phyloP scores from a whole-genome alignment of 2,113 vertebrate genomes.

The Hiodon tergisus region DNA sequence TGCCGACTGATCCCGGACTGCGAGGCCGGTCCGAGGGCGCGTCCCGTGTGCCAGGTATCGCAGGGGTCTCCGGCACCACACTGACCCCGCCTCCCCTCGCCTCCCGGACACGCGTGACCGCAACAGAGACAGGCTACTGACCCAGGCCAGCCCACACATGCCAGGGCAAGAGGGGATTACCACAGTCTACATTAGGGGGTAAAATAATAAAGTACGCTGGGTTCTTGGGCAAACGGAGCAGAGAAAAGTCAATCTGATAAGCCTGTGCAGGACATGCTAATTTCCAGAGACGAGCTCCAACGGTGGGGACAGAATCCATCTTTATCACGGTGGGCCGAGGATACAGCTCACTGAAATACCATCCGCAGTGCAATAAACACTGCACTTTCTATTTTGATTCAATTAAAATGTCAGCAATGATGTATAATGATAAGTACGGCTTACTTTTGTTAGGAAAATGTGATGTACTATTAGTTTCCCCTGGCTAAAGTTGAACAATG shows the following conservation, averaged over 20 bases:
- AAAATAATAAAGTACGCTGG: neutral
- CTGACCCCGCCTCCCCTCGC: too few species aligned
- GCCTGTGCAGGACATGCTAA: neutral
- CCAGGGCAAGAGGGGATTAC: neutral
- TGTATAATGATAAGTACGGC: conserved; percentile 51
- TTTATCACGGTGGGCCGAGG: conserved; percentile 49
- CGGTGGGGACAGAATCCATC: conserved; percentile 24
- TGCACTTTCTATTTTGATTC: conserved; percentile 43
- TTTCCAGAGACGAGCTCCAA: conserved; percentile 39
- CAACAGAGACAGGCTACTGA: neutral
- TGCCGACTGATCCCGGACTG: conserved; percentile 35
- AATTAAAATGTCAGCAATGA: conserved; percentile 52
- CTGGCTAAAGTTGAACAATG: conserved; percentile 52
- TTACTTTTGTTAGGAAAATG: conserved; percentile 44
- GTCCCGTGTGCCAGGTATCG: conserved; percentile 40
- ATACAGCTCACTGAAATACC: conserved; percentile 55
- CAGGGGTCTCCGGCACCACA: neutral
- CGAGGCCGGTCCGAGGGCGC: conserved; percentile 37
- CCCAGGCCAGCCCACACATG: neutral
- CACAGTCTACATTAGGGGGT: neutral
- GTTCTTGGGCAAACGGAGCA: neutral
- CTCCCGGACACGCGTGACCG: neutral
- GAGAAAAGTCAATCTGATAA: conserved; percentile 17
- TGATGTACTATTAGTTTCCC: conserved; percentile 39
- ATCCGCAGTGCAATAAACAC: conserved; percentile 45